These are phyloP conservation scores for Micronisus gabar DNA, from an alignment of 2,113 vertebrate species.

Conservation along the genomic window DNA sequence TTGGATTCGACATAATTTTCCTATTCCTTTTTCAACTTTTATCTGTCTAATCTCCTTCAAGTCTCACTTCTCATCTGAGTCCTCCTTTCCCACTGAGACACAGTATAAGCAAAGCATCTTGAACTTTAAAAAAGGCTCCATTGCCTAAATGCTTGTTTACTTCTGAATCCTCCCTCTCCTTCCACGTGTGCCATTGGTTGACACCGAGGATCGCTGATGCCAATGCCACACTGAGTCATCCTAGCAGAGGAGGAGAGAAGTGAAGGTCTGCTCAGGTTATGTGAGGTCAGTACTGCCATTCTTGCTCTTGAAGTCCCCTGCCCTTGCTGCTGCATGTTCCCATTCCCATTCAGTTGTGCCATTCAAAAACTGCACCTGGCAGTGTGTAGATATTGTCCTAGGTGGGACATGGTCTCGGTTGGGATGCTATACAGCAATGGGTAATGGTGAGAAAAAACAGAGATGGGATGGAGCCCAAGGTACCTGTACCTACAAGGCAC, in stretches of 20 bases:
- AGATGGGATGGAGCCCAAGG: not conserved
- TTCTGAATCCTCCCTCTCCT: conserved; percentile 39
- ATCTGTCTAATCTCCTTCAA: not conserved
- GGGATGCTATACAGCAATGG: not conserved
- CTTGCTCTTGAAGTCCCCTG: not conserved
- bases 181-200: not conserved
- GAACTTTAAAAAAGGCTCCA: conserved; percentile 11
- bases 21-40: not conserved
- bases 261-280: not conserved
- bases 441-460: not conserved
- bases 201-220: not conserved
- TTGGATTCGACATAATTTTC: not conserved
- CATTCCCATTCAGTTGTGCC: not conserved
- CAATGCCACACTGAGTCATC: conserved; percentile 21
- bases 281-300: not conserved
- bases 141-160: conserved; percentile 39
- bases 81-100: not conserved
- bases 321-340: not conserved
- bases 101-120: not conserved
- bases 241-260: not conserved
- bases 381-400: not conserved
- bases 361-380: not conserved
- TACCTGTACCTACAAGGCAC: not conserved
- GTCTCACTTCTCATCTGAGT: not conserved
- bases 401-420: not conserved